phyloP scores from a whole-genome alignment of 2,113 vertebrate genomes.

The Rhinoptilus africanus region DNA sequence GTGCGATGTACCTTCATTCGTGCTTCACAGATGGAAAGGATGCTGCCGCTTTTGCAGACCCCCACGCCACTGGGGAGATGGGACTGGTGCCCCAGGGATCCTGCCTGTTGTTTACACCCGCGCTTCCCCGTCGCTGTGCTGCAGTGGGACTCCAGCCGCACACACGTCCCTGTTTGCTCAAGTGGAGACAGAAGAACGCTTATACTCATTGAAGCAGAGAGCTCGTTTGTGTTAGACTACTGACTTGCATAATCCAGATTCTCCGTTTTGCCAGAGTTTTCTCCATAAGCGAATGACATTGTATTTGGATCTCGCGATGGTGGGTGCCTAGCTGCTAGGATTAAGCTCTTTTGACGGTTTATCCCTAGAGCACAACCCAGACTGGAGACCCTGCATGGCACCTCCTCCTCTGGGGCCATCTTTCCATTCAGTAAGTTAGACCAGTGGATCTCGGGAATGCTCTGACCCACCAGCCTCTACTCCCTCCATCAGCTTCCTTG shows the following conservation, averaged over 20 bases:
- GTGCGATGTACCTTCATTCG: not conserved
- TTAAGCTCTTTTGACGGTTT: not conserved
- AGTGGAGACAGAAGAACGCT: not conserved
- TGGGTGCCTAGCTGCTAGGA: not conserved
- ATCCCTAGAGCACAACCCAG: not conserved
- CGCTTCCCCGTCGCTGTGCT: not conserved
- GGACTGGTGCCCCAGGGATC: not conserved
- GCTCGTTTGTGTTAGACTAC: not conserved
- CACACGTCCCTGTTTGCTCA: not conserved
- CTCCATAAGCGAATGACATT: fast-evolving
- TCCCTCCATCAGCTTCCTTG: not conserved
- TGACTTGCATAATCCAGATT: not conserved
- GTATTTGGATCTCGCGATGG: not conserved
- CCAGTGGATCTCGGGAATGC: fast-evolving
- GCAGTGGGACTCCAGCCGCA: not conserved
- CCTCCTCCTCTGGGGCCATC: not conserved
- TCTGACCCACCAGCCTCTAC: not conserved
- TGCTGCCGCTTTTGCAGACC: not conserved
- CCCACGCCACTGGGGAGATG: not conserved
- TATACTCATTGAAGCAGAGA: not conserved
- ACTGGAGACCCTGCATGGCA: not conserved
- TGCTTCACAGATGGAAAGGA: not conserved
- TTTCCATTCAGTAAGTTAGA: not conserved
- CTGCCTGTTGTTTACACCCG: not conserved
- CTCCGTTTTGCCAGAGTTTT: not conserved